Percentiles rank a stretch among this genome's conserved stretches.
Conservation (phyloP, 2,797 vertebrate genomes). For the Sebastes variabilis region DNA sequence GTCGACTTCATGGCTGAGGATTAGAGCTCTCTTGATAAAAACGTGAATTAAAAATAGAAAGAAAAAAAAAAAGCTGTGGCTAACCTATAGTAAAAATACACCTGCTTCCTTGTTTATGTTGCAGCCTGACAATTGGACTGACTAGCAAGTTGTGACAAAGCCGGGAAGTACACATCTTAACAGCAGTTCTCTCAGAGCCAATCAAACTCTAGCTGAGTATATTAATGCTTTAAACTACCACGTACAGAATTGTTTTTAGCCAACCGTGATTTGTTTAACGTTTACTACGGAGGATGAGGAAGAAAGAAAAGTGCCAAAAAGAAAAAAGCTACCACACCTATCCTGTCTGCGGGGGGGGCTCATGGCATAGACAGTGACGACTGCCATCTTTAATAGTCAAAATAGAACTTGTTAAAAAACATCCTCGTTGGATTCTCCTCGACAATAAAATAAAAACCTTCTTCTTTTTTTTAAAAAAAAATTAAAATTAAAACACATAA, state of each 20-base stretch:
- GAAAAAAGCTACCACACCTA: slow-evolving; percentile 49
- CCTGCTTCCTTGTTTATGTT: slow-evolving; percentile 48
- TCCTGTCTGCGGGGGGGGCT: slow-evolving; percentile 43
- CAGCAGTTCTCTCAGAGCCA: slow-evolving; percentile 7
- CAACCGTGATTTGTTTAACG: slow-evolving; percentile 41
- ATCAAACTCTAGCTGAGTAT: slow-evolving; percentile 3
- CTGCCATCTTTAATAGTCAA: slow-evolving; percentile 50
- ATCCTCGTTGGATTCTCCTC: slow-evolving; percentile 61
- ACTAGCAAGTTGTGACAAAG: slow-evolving; percentile 23
- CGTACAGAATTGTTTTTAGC: not conserved
- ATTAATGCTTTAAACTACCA: slow-evolving; percentile 35
- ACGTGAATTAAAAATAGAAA: slow-evolving; percentile 64
- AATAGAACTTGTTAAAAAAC: slow-evolving; percentile 76
- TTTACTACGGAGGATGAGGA: slow-evolving; percentile 18
- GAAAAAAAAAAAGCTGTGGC: not conserved
- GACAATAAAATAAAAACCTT: slow-evolving; percentile 80
- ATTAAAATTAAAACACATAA: slow-evolving; percentile 79
- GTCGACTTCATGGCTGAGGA: slow-evolving; percentile 22
- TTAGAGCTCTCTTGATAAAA: slow-evolving; percentile 64
- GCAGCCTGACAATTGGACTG: slow-evolving; percentile 25
- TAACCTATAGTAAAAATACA: slow-evolving; percentile 59
- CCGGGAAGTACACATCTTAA: slow-evolving; percentile 8
- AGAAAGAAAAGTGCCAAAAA: slow-evolving; percentile 56
- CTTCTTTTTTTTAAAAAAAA: slow-evolving; percentile 38
- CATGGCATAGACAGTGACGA: slow-evolving; percentile 46